Evolutionary conservation across 1,140 invertebrate species (phyloP).

Genomic region (Trypoxylus dichotomus): DNA sequence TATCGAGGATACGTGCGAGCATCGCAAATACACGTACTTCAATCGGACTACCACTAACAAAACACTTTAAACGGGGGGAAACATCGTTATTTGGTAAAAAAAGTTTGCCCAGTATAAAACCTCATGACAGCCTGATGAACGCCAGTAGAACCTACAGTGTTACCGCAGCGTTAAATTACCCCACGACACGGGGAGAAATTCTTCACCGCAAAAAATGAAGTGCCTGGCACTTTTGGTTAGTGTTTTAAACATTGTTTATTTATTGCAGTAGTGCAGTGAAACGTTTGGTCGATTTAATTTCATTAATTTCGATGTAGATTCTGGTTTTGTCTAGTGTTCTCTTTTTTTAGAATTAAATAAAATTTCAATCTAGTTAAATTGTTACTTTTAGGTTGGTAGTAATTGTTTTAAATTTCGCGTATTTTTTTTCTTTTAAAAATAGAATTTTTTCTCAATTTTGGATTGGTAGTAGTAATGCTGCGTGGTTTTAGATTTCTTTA

Average conservation of each 20-base stretch:
- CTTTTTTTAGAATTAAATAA: background rate
- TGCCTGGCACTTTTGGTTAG: constrained; percentile 50
- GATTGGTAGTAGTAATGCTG: too few species aligned
- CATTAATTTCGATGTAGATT: too few species aligned
- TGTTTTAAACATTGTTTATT: constrained; percentile 25
- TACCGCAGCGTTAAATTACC: constrained; percentile 34
- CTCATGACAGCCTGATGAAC: background rate
- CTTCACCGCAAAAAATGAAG: constrained; percentile 43
- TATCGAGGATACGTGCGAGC: background rate
- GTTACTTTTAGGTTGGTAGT: constrained; percentile 32
- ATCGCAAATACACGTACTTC: background rate
- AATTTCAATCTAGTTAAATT: background rate
- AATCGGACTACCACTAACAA: background rate
- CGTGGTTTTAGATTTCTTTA: too few species aligned
- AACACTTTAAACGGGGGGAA: background rate
- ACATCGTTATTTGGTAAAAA: background rate
- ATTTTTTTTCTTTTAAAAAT: too few species aligned
- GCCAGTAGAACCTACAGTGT: background rate
- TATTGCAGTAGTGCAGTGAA: background rate
- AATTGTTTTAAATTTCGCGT: too few species aligned
- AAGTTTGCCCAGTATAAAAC: background rate
- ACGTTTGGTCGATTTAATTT: background rate
- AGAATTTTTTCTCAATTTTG: too few species aligned
- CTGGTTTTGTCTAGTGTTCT: too few species aligned
- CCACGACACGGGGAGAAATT: constrained; percentile 36